Evolutionary conservation across 2,797 vertebrate genomes (phyloP).

Genomic region (Anguilla anguilla): DNA sequence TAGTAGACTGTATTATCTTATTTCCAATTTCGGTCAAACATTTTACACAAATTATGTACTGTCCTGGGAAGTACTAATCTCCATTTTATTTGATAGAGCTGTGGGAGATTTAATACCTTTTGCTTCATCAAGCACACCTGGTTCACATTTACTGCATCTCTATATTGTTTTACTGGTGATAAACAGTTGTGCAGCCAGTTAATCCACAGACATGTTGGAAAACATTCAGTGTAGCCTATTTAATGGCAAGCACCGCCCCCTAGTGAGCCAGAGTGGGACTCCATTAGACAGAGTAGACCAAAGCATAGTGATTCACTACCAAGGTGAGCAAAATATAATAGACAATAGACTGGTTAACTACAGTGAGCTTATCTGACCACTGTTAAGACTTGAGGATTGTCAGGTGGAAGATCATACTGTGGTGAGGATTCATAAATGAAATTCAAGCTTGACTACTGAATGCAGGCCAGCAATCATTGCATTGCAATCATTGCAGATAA

Average conservation of each 20-base stretch:
- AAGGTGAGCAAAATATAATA: not conserved
- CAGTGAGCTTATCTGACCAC: not conserved
- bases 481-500: not conserved
- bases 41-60: not conserved
- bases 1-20: not conserved
- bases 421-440: not conserved
- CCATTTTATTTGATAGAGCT: not conserved
- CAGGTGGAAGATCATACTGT: not conserved
- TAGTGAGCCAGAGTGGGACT: not conserved
- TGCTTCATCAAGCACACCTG: not conserved
- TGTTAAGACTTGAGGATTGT: not conserved
- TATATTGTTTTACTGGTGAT: not conserved
- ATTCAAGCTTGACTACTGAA: not conserved
- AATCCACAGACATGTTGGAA: slow-evolving; percentile 1
- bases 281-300: not conserved
- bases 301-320: not conserved
- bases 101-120: not conserved
- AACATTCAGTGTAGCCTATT: not conserved
- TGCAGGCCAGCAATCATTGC: not conserved
- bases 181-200: not conserved
- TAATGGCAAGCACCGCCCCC: not conserved
- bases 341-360: not conserved
- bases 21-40: not conserved
- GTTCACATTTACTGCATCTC: not conserved
- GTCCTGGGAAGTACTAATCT: not conserved